Base-by-base conservation (phyloP, 2,888 invertebrate species). In the Aporophyla lueneburgensis region DNA sequence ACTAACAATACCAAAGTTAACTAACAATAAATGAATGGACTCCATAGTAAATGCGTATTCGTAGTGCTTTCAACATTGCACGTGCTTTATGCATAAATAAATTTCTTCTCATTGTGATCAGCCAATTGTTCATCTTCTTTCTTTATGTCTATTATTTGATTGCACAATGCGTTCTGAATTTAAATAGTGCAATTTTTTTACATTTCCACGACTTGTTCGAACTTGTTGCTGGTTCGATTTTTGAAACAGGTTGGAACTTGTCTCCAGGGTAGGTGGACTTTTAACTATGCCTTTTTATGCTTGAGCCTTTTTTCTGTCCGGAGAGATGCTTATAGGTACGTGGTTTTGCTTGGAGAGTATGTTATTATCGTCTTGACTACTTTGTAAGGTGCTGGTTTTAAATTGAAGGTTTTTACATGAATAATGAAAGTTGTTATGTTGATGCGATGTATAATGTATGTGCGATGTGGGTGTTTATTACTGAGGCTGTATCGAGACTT, bases 231-330 rank as follows among this genome's bases (percentile, higher is more conserved):
- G 86, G 80, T 84, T 79, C 79, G 27, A 85, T 83, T 85, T 89
- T 88, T 80, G 86, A 70, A 87, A 93, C 96, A 96, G 94, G 96
- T 95, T 94, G 91, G 12, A 88, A 94, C 95, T 88, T 93, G 95
- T 93, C 75, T 74, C 73, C 63, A 62, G 78, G 82, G 78, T 86
- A 69, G 78, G 43, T 86, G 71, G 58, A 65, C 43, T 66, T 70
- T 82, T 77, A 70, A 80, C 80, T 86, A 81, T 83, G 81, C 63
- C 58, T 89, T 87, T 87, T 86, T 76, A 74, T 88, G 76, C 69
- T 49, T 12, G 49, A 10, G 40, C n/a, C 54, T 77, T 80, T 76
- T 86, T 80, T 66, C 58, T 65, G 10, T 9, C 7, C 10, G 65
- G 19, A 71, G 74, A 71, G 69, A 69, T 76, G 78, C 56, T 66